Evolutionary conservation across 2,888 invertebrate genomes (phyloP).

Genomic region (Antheraea yamamai): DNA sequence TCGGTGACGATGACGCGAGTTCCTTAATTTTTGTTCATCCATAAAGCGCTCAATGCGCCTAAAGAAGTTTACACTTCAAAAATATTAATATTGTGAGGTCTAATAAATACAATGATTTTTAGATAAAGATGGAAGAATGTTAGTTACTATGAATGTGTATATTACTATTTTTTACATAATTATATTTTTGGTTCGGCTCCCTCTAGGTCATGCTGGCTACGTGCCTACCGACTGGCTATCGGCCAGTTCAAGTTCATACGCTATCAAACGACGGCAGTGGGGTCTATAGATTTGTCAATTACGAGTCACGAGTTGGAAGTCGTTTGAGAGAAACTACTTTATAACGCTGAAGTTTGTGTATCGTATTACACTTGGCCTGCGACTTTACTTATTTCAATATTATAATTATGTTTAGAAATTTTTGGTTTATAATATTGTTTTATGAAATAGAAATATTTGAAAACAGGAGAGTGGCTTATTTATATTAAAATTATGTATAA

Average conservation of each 20-base stretch:
- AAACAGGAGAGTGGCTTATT: too few species aligned
- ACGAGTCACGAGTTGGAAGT: conserved; percentile 3
- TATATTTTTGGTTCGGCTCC: not conserved
- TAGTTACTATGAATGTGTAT: not conserved
- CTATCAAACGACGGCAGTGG: conserved; percentile 8
- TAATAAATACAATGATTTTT: too few species aligned
- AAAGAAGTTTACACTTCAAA: too few species aligned
- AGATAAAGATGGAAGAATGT: too few species aligned
- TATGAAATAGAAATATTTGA: too few species aligned
- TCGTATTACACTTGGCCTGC: not conserved
- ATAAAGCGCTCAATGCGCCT: too few species aligned
- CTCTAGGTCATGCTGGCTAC: not conserved
- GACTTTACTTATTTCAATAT: not conserved
- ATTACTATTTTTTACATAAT: not conserved
- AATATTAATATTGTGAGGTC: too few species aligned
- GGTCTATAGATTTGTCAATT: conserved; percentile 11
- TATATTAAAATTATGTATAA: too few species aligned
- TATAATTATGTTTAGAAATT: too few species aligned
- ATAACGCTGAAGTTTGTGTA: not conserved
- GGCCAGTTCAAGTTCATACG: conserved; percentile 18
- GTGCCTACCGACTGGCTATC: conserved; percentile 13
- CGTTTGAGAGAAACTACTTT: not conserved
- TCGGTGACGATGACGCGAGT: too few species aligned
- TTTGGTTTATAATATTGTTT: too few species aligned
- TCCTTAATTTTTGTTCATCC: too few species aligned